These are phyloP conservation scores for Trinorchestia longiramus DNA, from an alignment of 1,140 invertebrate species.

Conservation along the genomic window DNA sequence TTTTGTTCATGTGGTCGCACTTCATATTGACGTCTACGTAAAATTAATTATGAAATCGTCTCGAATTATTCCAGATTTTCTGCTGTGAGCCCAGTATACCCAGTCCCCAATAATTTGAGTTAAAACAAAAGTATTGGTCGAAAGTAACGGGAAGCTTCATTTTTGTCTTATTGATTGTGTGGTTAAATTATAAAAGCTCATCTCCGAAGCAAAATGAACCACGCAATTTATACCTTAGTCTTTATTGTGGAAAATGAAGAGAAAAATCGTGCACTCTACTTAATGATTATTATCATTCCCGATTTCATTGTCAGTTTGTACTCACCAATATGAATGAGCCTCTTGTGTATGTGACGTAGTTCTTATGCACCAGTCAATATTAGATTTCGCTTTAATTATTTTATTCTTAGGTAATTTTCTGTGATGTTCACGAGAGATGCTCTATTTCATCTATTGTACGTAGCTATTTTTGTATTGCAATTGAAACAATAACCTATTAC, in stretches of 20 bases:
- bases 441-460: neutral
- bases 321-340: neutral
- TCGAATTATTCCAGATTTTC: neutral
- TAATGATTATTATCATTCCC: too few relatives aligned
- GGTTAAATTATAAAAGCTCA: too few relatives aligned
- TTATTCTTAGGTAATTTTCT: neutral
- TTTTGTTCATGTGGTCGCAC: neutral
- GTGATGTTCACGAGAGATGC: neutral
- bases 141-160: too few relatives aligned
- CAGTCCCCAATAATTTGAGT: too few relatives aligned
- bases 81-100: neutral
- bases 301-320: neutral
- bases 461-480: neutral
- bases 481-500: neutral
- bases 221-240: too few relatives aligned
- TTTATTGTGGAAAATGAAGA: too few relatives aligned
- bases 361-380: neutral
- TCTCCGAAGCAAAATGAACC: too few relatives aligned
- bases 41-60: neutral
- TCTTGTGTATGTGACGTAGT: neutral
- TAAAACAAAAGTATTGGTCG: too few relatives aligned
- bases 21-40: too few relatives aligned
- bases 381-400: neutral
- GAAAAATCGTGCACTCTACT: too few relatives aligned
- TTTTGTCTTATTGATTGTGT: too few relatives aligned